Percentiles rank a stretch among this genome's conserved stretches.
Evolutionary conservation across 2,888 invertebrate genomes (phyloP).

Genomic region (Tetramorium bicarinatum): DNA sequence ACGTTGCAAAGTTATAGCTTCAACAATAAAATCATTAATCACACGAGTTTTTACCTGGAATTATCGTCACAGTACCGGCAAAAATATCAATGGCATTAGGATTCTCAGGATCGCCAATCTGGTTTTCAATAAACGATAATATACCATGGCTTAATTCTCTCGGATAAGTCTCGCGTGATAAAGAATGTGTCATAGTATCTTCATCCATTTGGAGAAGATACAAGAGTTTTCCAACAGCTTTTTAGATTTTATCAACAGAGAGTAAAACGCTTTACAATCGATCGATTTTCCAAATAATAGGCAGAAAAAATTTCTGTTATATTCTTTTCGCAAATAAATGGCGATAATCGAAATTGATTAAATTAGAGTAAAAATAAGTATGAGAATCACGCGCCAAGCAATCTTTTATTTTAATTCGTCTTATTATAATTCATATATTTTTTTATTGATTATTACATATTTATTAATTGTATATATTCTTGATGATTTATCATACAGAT

Average conservation of each 20-base stretch:
- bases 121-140: slow-evolving; percentile 87
- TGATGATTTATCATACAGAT: slow-evolving; percentile 7
- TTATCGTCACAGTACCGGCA: slow-evolving; percentile 73
- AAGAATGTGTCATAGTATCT: slow-evolving; percentile 80
- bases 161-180: slow-evolving; percentile 87
- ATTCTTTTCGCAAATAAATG: slow-evolving; percentile 87
- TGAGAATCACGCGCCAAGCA: slow-evolving; percentile 87
- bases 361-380: slow-evolving; percentile 87
- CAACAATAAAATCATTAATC: slow-evolving; percentile 12
- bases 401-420: background rate
- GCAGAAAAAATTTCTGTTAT: slow-evolving; percentile 76
- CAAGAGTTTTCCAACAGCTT: slow-evolving; percentile 65
- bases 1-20: slow-evolving; percentile 10
- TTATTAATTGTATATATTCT: background rate
- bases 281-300: background rate
- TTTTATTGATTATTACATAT: background rate
- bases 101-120: slow-evolving; percentile 86
- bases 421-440: background rate
- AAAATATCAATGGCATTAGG: slow-evolving; percentile 82
- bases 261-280: background rate
- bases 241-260: slow-evolving; percentile 59
- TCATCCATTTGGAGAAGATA: slow-evolving; percentile 74
- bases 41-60: slow-evolving; percentile 67
- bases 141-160: slow-evolving; percentile 87
- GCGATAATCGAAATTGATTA: slow-evolving; percentile 87